A percentile compares a stretch with the other conserved stretches of the same genome.
phyloP scores from a whole-genome alignment of 64 coral and sea anemone species.

The Catalaphyllia jardinei region DNA sequence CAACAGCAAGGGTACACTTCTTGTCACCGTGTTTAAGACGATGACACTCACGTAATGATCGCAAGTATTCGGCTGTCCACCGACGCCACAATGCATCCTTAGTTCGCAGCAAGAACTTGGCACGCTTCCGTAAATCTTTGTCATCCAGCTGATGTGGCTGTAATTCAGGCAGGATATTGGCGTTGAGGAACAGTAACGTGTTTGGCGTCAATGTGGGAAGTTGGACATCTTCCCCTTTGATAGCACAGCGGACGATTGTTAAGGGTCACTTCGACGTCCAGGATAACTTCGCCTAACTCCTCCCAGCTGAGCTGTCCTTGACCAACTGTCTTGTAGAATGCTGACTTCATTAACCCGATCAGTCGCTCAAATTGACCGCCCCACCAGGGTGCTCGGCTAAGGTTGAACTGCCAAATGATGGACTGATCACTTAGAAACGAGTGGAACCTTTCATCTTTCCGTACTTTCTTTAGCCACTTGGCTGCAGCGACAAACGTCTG shows the following conservation, averaged over 20 bases:
- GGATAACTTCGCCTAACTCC: neutral
- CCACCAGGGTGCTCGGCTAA: constrained; percentile 37
- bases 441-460: too few species aligned
- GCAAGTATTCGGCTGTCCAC: neutral
- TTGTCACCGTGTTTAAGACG: neutral
- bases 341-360: constrained; percentile 26
- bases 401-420: constrained; percentile 29
- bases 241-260: constrained; percentile 38
- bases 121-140: neutral
- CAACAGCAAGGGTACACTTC: too few species aligned
- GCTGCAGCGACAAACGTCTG: too few species aligned
- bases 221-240: constrained; percentile 10
- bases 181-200: neutral
- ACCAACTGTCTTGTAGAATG: constrained; percentile 7
- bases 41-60: neutral
- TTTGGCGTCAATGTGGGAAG: neutral
- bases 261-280: neutral
- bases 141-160: neutral
- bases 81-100: neutral
- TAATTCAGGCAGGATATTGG: neutral
- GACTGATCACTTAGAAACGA: too few species aligned
- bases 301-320: constrained; percentile 11
- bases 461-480: too few species aligned
- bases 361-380: constrained; percentile 30
- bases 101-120: neutral